phyloP scores from a whole-genome alignment of 2,888 invertebrate genomes.

The Pristionchus arcanus region DNA sequence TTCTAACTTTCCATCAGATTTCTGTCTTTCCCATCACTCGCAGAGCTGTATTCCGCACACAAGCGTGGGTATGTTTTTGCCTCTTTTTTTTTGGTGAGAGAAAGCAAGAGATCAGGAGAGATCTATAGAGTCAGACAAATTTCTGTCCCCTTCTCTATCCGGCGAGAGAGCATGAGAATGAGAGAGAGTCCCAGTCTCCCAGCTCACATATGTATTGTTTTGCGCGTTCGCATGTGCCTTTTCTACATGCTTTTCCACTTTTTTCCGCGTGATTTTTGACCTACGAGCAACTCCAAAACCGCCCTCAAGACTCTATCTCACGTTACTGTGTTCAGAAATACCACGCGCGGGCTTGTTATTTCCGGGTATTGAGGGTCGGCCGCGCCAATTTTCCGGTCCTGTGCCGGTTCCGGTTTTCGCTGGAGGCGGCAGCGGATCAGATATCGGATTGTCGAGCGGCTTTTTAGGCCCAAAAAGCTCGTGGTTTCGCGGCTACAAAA shows the following conservation, averaged over 20 bases:
- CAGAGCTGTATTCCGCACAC: background rate
- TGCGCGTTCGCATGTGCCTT: background rate
- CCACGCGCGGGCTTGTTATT: background rate
- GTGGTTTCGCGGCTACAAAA: slow-evolving; percentile 6
- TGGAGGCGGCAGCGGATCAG: background rate
- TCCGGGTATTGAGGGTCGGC: background rate
- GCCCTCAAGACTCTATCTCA: background rate
- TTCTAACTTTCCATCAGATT: background rate
- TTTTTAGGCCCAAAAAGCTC: background rate
- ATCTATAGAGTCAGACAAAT: too few species aligned
- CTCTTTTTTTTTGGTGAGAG: background rate
- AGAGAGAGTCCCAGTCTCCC: background rate
- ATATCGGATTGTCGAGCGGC: background rate
- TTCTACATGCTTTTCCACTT: background rate
- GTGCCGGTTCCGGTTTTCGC: background rate
- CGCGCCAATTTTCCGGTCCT: slow-evolving; percentile 13
- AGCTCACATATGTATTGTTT: background rate
- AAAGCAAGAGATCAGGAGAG: too few species aligned
- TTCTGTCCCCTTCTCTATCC: too few species aligned
- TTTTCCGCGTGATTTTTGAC: background rate
- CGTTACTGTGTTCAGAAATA: background rate
- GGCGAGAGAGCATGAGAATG: too few species aligned
- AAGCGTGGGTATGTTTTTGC: background rate
- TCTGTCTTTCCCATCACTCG: background rate
- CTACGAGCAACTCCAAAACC: background rate